phyloP scores from a whole-genome alignment of 2,888 invertebrate genomes.

The Trichopria drosophilae region DNA sequence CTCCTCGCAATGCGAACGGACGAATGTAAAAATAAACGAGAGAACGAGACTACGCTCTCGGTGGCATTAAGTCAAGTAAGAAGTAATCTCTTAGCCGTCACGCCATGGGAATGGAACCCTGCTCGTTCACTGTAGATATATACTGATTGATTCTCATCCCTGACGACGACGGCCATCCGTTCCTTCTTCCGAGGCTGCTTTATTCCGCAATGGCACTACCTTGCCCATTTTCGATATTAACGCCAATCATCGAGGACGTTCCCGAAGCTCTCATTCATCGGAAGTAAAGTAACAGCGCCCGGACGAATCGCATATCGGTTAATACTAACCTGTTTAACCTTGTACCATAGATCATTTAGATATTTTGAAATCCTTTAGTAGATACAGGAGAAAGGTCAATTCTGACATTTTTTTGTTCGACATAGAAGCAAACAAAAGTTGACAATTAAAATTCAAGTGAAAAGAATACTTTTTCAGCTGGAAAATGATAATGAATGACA shows the following conservation, averaged over 20 bases:
- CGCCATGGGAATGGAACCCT: conserved; percentile 44
- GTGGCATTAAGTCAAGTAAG: conserved; percentile 50
- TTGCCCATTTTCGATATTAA: conserved; percentile 44
- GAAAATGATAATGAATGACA: too few species aligned
- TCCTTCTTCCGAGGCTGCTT: conserved; percentile 29
- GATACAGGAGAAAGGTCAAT: too few species aligned
- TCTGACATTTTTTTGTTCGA: too few species aligned
- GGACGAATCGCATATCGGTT: too few species aligned
- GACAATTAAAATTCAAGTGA: too few species aligned
- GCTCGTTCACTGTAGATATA: conserved; percentile 37
- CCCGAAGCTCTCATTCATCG: conserved; percentile 1
- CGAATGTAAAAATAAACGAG: too few species aligned
- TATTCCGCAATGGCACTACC: conserved; percentile 3
- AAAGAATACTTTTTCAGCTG: too few species aligned
- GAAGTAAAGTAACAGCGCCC: background rate
- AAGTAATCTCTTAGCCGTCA: conserved; percentile 55
- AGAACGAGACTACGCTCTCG: conserved; percentile 28
- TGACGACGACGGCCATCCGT: conserved; percentile 31
- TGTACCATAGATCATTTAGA: too few species aligned
- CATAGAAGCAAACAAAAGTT: too few species aligned
- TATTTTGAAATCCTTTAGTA: too few species aligned
- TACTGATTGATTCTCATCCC: conserved; percentile 51
- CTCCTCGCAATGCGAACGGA: too few species aligned
- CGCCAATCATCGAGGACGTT: conserved; percentile 32
- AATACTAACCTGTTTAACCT: too few species aligned